Evolutionary conservation across 2,888 invertebrate species (phyloP), one percentile per base, ranked within the genome.

Genomic region (Heteropelma amictum): DNA sequence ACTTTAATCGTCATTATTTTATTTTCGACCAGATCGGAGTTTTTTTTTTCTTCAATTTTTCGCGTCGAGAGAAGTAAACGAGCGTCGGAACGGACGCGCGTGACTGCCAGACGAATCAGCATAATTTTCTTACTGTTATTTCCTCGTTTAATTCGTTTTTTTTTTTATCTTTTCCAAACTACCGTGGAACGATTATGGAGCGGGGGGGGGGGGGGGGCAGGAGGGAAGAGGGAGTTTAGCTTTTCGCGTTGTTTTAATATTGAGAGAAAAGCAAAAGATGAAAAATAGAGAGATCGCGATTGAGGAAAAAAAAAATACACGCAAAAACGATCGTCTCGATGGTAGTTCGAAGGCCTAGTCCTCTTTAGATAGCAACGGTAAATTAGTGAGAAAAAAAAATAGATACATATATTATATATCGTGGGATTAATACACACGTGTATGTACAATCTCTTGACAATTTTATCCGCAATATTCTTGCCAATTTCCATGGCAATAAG

Each of bases 261-360:
- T 4, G 47, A 19, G 8, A 61, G 33, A 30, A 54, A 35, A 21
- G 10, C 6, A 38, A 47, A 26, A 12, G n/a, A 38, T 40, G 1
- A 28, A 54, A 40, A 33, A 28, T 1, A 5, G 60, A 54, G 60
- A 47, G 35, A 58, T 70, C 60, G 69, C 33, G 49, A 63, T 61
- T 17, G 17, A 17, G 4, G 6, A 5, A 17, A 53, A 21, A n/a
- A n/a, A n/a, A n/a, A n/a, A n/a, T n/a, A n/a, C n/a, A n/a, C n/a
- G n/a, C n/a, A n/a, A 7, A 45, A 40, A 47, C 60, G 65, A 65
- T 47, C 40, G 42, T 58, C 73, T 53, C 69, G 65, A 70, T n/a
- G 74, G 70, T 75, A 75, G 74, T 75, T 75, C 65, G 65, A 75
- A 70, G 74, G 74, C 74, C 74, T 75, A 75, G 74, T 75, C 74